Conservation (phyloP, 2,113 vertebrate species). For the Notothenia rossii region DNA sequence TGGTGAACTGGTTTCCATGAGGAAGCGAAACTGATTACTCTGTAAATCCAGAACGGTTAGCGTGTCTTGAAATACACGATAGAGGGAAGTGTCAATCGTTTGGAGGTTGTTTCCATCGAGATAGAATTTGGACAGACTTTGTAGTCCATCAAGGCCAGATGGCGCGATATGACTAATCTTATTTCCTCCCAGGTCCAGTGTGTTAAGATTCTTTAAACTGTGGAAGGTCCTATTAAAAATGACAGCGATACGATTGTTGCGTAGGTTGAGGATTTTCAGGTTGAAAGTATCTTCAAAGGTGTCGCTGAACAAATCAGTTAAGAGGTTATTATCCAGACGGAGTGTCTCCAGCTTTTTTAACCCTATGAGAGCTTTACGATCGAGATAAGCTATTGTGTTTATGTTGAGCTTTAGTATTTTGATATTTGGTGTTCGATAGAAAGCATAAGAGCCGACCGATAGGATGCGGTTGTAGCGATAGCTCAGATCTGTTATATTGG, state of each 20-base stretch:
- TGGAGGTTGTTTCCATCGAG: slow-evolving; percentile 86
- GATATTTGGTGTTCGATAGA: slow-evolving; percentile 76
- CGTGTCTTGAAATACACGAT: slow-evolving; percentile 71
- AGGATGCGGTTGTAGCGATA: slow-evolving; percentile 88
- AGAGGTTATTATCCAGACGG: slow-evolving; percentile 89
- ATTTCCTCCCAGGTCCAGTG: slow-evolving; percentile 87
- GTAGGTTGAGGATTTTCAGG: slow-evolving; percentile 84
- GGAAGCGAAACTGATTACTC: slow-evolving; percentile 71
- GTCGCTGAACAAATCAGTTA: slow-evolving; percentile 79
- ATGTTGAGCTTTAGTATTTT: slow-evolving; percentile 82
- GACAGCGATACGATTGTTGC: slow-evolving; percentile 86
- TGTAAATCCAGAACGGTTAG: slow-evolving; percentile 83
- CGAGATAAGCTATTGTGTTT: slow-evolving; percentile 84
- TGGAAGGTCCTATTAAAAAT: slow-evolving; percentile 83
- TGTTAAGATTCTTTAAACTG: slow-evolving; percentile 72
- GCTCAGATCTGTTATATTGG: slow-evolving; percentile 69
- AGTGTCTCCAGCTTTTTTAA: slow-evolving; percentile 78
- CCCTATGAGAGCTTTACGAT: slow-evolving; percentile 73
- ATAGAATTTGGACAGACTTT: slow-evolving; percentile 81
- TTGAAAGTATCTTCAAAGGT: slow-evolving; percentile 81
- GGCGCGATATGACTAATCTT: slow-evolving; percentile 78
- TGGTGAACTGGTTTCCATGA: slow-evolving; percentile 50
- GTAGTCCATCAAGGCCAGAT: slow-evolving; percentile 80
- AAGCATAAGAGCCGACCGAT: slow-evolving; percentile 58
- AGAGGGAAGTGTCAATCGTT: slow-evolving; percentile 66